These are phyloP conservation scores for Hozukius guyotensis DNA, from an alignment of 2,797 vertebrate genomes.

Conservation along the genomic window DNA sequence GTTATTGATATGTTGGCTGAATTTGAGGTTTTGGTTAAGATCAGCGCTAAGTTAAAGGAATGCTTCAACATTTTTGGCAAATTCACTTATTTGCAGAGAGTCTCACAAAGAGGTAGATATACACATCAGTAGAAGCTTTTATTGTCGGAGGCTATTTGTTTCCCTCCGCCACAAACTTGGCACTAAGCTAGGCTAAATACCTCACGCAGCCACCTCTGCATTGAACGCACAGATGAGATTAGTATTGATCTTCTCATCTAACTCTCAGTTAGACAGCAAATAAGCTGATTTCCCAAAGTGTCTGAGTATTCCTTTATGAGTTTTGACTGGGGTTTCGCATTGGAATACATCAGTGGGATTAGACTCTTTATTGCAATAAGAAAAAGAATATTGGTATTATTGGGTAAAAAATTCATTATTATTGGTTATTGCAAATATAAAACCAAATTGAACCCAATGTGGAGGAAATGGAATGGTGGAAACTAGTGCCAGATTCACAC, in stretches of 20 bases:
- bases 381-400: neutral
- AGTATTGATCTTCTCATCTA: slow-evolving; percentile 33
- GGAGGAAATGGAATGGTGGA: neutral
- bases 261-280: slow-evolving; percentile 26
- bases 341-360: neutral
- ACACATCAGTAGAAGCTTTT: neutral
- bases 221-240: slow-evolving; percentile 24
- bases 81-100: accelerated
- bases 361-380: neutral
- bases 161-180: neutral
- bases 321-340: neutral
- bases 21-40: neutral
- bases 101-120: neutral
- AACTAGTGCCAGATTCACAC: neutral
- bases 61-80: neutral
- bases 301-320: neutral
- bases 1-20: neutral
- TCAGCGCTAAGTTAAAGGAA: neutral
- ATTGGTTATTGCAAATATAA: neutral
- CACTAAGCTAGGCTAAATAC: slow-evolving; percentile 29
- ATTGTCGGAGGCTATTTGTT: neutral
- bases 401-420: neutral
- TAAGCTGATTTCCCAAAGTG: slow-evolving; percentile 21
- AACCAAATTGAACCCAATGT: neutral
- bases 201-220: slow-evolving; percentile 13